phyloP scores from a whole-genome alignment of 2,888 invertebrate genomes.

The Orthosia gothica region DNA sequence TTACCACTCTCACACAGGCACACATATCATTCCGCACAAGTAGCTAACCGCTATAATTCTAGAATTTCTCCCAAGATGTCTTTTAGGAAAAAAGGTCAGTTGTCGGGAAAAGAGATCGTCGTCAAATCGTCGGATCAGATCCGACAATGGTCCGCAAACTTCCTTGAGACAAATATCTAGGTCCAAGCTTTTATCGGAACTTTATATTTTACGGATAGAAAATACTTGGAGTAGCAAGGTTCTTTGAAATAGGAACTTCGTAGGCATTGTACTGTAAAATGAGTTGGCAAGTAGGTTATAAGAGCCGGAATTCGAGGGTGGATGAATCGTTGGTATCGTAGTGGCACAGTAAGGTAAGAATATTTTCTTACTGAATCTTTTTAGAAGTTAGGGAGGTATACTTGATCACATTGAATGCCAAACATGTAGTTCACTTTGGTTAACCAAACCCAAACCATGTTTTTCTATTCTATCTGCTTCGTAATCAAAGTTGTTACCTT shows the following conservation, averaged over 20 bases:
- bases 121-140: constrained; percentile 54
- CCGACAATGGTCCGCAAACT: constrained; percentile 54
- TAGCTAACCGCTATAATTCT: constrained; percentile 33
- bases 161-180: constrained; percentile 56
- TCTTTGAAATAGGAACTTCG: constrained; percentile 39
- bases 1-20: constrained; percentile 16
- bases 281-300: constrained; percentile 37
- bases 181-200: constrained; percentile 56
- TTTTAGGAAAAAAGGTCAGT: constrained; percentile 59
- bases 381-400: neutral
- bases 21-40: constrained; percentile 23
- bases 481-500: neutral
- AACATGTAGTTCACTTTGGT: neutral
- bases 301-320: neutral
- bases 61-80: constrained; percentile 43
- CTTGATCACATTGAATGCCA: neutral
- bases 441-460: too few relatives aligned
- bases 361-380: constrained; percentile 4
- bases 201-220: constrained; percentile 50
- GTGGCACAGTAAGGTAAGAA: neutral
- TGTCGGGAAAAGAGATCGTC: constrained; percentile 54
- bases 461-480: neutral
- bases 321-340: constrained; percentile 12
- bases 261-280: constrained; percentile 32
- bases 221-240: constrained; percentile 40